A percentile compares a stretch with the other conserved stretches of the same genome.
phyloP scores from a whole-genome alignment of 2,113 vertebrate species.

The Acrocephalus kingi region DNA sequence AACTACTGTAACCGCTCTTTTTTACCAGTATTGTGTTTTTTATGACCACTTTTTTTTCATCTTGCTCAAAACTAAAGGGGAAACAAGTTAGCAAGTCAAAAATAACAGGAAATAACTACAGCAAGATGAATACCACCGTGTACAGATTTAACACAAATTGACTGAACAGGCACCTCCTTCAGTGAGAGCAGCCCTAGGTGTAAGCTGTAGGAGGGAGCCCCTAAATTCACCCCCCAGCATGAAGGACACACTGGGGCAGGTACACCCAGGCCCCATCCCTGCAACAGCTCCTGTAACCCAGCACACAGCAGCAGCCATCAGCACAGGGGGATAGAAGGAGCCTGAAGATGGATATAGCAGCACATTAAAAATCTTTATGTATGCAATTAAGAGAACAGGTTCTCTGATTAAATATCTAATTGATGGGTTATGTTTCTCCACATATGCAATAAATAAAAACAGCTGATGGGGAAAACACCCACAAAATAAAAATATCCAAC shows the following conservation, averaged over 20 bases:
- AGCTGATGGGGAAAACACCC: fast-evolving
- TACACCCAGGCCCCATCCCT: neutral
- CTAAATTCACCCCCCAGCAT: neutral
- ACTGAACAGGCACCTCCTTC: neutral
- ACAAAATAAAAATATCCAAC: neutral
- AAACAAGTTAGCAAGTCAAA: neutral
- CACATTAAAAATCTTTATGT: neutral
- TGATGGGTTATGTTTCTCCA: neutral
- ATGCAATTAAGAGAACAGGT: neutral
- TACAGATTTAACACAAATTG: neutral
- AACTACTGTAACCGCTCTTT: neutral
- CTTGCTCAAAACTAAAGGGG: neutral
- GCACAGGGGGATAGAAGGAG: neutral
- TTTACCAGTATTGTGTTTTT: neutral
- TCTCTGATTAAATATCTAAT: neutral
- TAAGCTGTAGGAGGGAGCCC: neutral
- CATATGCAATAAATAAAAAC: neutral
- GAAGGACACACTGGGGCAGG: neutral
- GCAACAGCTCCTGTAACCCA: fast-evolving
- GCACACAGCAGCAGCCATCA: fast-evolving
- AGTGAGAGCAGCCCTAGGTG: neutral
- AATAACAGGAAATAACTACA: neutral
- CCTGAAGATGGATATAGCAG: neutral
- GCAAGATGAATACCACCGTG: neutral
- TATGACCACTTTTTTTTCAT: neutral